Evolutionary conservation across 2,888 invertebrate species (phyloP).

Genomic region (Polyommatus icarus): DNA sequence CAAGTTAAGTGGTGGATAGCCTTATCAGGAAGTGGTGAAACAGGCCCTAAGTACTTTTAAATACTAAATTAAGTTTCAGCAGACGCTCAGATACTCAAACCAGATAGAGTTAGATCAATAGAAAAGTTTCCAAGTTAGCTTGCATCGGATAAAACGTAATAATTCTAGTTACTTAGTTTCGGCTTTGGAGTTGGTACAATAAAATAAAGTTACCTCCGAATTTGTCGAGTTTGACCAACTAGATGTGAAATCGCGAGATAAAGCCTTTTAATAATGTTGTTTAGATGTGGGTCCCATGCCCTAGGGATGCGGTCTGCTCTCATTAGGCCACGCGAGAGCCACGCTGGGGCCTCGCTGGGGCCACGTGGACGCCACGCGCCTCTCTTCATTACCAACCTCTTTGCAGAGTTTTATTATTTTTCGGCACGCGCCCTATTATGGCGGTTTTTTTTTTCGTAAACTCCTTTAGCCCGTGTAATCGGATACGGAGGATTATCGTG

Average conservation of each 20-base stretch:
- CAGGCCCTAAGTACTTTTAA: no score
- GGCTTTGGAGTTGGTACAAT: no score
- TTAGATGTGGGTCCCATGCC: constrained; percentile 31
- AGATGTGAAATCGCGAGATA: constrained; percentile 17
- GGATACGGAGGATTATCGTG: constrained; percentile 58
- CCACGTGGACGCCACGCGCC: constrained; percentile 54
- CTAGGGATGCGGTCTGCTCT: constrained; percentile 48
- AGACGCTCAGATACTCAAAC: neutral
- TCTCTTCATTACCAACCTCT: constrained; percentile 66
- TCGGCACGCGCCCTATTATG: constrained; percentile 71
- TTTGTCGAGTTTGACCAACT: neutral
- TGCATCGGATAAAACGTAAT: neutral
- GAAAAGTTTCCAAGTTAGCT: neutral
- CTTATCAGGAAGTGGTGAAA: no score
- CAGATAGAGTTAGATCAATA: neutral
- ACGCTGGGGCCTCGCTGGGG: constrained; percentile 49
- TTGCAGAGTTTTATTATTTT: constrained; percentile 70
- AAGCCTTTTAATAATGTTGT: constrained; percentile 28
- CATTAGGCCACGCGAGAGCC: constrained; percentile 52
- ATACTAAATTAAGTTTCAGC: neutral
- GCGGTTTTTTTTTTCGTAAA: constrained; percentile 57
- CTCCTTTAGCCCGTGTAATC: constrained; percentile 61
- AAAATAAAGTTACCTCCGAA: neutral
- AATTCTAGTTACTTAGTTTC: neutral
- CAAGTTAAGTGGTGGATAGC: no score